These are phyloP conservation scores for Lasiurus borealis DNA, from an alignment of 2,113 vertebrate species.

Conservation along the genomic window DNA sequence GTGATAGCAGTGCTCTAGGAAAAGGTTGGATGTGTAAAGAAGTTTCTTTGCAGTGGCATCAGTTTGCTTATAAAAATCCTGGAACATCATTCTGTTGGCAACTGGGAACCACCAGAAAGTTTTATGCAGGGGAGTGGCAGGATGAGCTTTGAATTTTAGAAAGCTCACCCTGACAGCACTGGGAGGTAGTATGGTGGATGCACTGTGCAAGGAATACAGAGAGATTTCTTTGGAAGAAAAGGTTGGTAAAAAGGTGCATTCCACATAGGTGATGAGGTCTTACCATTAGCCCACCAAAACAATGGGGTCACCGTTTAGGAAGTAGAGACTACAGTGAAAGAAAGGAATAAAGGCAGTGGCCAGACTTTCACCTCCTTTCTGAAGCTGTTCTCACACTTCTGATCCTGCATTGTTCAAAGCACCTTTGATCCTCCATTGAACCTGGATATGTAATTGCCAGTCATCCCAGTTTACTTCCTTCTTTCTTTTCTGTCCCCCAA, in stretches of 20 bases:
- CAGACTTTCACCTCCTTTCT: neutral
- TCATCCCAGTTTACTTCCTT: neutral
- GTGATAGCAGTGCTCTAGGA: neutral
- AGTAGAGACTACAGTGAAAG: neutral
- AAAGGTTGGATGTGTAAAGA: neutral
- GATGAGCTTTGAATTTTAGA: neutral
- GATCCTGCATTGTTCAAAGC: neutral
- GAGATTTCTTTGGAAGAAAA: neutral
- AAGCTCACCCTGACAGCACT: neutral
- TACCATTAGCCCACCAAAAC: neutral
- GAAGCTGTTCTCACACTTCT: neutral
- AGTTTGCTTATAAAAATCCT: neutral
- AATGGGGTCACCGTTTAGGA: neutral
- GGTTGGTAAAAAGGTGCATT: neutral
- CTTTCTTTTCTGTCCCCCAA: neutral
- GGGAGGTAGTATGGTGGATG: neutral
- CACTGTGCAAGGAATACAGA: neutral
- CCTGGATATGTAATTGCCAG: neutral
- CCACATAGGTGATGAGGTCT: neutral
- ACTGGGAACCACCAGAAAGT: neutral
- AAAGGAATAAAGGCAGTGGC: neutral
- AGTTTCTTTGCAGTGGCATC: neutral
- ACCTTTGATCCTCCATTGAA: neutral
- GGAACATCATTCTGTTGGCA: neutral
- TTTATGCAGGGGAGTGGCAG: neutral